A percentile compares a stretch with the other conserved stretches of the same genome.
These are phyloP conservation scores for Phylloscopus trochiloides DNA, from an alignment of 2,113 vertebrate species.

Conservation along the genomic window DNA sequence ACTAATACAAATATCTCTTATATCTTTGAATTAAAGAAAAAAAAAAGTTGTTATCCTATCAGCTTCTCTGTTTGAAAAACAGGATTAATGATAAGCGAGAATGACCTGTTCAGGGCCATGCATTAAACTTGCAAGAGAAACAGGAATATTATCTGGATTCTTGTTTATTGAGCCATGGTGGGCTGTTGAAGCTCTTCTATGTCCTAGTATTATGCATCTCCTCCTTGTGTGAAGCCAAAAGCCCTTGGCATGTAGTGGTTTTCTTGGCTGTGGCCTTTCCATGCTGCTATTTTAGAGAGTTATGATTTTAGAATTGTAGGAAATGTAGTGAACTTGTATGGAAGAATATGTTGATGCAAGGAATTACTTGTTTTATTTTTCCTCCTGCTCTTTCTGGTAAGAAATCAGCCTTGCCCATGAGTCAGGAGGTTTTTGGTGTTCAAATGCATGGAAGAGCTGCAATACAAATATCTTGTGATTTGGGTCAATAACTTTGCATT, in stretches of 20 bases:
- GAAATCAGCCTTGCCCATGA: neutral
- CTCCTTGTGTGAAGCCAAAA: neutral
- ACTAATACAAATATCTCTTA: neutral
- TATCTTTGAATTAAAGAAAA: neutral
- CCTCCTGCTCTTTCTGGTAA: neutral
- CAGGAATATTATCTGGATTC: neutral
- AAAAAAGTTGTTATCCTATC: neutral
- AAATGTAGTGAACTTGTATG: neutral
- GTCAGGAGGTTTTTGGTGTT: constrained; percentile 21
- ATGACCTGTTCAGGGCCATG: neutral
- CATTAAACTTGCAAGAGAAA: neutral
- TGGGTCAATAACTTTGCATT: constrained; percentile 72
- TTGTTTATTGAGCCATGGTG: neutral
- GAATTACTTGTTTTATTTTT: neutral
- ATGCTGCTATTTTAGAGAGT: neutral
- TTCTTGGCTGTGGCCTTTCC: neutral
- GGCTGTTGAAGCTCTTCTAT: neutral
- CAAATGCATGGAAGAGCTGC: constrained; percentile 45
- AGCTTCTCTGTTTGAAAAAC: neutral
- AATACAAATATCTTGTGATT: constrained; percentile 62
- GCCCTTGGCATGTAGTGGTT: neutral
- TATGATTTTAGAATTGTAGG: neutral
- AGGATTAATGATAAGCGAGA: neutral
- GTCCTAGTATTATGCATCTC: neutral
- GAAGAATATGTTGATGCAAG: neutral